Conservation (phyloP, 2,888 invertebrate species). For the Hydriomena furcata region DNA sequence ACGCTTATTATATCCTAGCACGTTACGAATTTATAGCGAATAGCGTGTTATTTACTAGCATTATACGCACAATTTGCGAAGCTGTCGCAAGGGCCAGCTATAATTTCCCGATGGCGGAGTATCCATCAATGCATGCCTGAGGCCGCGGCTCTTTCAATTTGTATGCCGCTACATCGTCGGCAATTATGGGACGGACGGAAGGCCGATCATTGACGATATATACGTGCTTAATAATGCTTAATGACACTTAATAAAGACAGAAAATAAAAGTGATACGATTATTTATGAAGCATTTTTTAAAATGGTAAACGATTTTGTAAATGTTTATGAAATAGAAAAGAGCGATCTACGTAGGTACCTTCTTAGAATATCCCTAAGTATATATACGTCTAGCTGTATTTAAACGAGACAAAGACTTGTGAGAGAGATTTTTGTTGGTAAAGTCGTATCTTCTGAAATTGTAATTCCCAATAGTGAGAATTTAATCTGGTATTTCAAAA, state of each 20-base stretch:
- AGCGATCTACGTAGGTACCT: no score
- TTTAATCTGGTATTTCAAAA: no score
- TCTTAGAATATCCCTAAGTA: no score
- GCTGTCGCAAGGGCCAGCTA: slow-evolving; percentile 80
- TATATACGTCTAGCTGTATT: no score
- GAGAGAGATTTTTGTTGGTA: no score
- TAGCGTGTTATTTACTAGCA: slow-evolving; percentile 79
- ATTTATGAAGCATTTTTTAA: slow-evolving; percentile 65
- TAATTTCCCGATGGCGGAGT: slow-evolving; percentile 81
- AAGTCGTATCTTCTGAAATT: no score
- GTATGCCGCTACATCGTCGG: slow-evolving; percentile 78
- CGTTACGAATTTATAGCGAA: slow-evolving; percentile 74
- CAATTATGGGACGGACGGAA: slow-evolving; percentile 77
- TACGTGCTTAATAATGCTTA: slow-evolving; percentile 80
- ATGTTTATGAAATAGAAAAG: not conserved
- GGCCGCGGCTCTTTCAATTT: slow-evolving; percentile 82
- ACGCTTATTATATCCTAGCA: slow-evolving; percentile 57
- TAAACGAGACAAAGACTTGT: no score
- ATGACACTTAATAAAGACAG: slow-evolving; percentile 81
- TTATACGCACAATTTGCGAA: slow-evolving; percentile 83
- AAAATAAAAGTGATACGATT: slow-evolving; percentile 79
- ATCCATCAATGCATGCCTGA: slow-evolving; percentile 80
- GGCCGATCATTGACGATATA: slow-evolving; percentile 80
- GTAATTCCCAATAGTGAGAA: no score
- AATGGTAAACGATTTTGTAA: slow-evolving; percentile 20